Conservation (phyloP, 2,113 vertebrate species). For the Odocoileus virginianus region DNA sequence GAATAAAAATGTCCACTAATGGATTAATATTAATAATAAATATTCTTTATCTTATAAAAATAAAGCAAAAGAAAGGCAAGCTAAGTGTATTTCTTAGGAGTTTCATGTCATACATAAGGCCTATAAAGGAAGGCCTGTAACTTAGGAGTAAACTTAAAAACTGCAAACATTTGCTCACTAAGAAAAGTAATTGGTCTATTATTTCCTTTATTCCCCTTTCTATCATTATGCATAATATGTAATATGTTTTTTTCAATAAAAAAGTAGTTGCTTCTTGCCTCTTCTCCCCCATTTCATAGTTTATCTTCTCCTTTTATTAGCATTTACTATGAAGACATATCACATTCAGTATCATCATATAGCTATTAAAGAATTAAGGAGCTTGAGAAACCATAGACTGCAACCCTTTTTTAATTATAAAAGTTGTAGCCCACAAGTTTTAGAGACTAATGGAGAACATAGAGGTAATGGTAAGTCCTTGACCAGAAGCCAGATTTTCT, state of each 20-base stretch:
- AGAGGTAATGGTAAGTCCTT: neutral
- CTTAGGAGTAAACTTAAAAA: slow-evolving; percentile 41
- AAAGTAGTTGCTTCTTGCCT: neutral
- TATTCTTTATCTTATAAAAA: slow-evolving; percentile 36
- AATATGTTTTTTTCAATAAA: slow-evolving; percentile 28
- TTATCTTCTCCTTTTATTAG: slow-evolving; percentile 47
- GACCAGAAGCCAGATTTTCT: neutral
- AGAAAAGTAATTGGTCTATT: slow-evolving; percentile 56
- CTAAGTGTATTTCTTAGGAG: neutral
- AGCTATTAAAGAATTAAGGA: neutral
- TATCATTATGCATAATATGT: slow-evolving; percentile 50
- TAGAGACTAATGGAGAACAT: neutral
- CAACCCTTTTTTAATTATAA: neutral
- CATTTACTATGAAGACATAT: neutral
- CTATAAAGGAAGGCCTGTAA: slow-evolving; percentile 27
- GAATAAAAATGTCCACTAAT: slow-evolving; percentile 70
- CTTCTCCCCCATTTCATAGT: neutral
- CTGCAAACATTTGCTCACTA: neutral
- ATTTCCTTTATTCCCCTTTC: slow-evolving; percentile 45
- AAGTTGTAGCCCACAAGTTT: neutral
- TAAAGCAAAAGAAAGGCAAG: slow-evolving; percentile 14
- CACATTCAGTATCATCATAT: neutral
- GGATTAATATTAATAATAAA: slow-evolving; percentile 53
- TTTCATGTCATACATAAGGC: slow-evolving; percentile 1
- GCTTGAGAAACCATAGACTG: neutral